A percentile compares a stretch with the other conserved stretches of the same genome.
Conservation (phyloP, 2,888 invertebrate species). For the Criorhina ranunculi region DNA sequence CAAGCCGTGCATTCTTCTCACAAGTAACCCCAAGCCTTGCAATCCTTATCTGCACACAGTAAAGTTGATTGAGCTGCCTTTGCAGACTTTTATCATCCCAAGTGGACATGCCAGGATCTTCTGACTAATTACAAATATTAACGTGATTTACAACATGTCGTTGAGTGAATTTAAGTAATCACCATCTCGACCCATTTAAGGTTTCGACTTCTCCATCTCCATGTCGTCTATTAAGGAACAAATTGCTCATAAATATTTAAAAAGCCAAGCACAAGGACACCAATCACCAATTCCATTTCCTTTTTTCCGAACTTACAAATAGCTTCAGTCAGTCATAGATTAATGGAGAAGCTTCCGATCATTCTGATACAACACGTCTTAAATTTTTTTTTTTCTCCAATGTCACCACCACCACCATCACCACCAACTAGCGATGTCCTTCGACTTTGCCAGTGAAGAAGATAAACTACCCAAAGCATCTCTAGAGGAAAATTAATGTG, state of each 20-base stretch:
- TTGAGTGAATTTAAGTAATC: slow-evolving; percentile 37
- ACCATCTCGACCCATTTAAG: slow-evolving; percentile 29
- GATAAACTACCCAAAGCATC: slow-evolving; percentile 69
- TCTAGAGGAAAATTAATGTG: slow-evolving; percentile 66
- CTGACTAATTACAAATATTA: slow-evolving; percentile 36
- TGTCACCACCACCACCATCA: slow-evolving; percentile 64
- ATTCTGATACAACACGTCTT: slow-evolving; percentile 78
- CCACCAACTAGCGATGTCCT: slow-evolving; percentile 39
- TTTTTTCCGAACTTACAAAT: slow-evolving; percentile 46
- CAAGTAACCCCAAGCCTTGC: too few relatives aligned
- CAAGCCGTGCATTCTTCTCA: too few relatives aligned
- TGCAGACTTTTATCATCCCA: too few relatives aligned
- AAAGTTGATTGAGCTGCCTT: too few relatives aligned
- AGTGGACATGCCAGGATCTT: too few relatives aligned
- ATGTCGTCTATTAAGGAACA: slow-evolving; percentile 51
- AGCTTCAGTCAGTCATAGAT: slow-evolving; percentile 60
- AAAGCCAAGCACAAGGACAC: slow-evolving; percentile 28
- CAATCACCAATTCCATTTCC: neutral
- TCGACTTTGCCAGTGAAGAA: slow-evolving; percentile 49
- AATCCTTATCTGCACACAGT: too few relatives aligned
- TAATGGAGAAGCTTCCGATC: slow-evolving; percentile 75
- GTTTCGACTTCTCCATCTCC: slow-evolving; percentile 6
- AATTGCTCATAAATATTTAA: slow-evolving; percentile 75
- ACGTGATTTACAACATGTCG: slow-evolving; percentile 48
- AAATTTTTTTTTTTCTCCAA: slow-evolving; percentile 70